A percentile compares a stretch with the other conserved stretches of the same genome.
These are phyloP conservation scores for Diarsia dahlii DNA, from an alignment of 2,888 invertebrate species.

Conservation along the genomic window DNA sequence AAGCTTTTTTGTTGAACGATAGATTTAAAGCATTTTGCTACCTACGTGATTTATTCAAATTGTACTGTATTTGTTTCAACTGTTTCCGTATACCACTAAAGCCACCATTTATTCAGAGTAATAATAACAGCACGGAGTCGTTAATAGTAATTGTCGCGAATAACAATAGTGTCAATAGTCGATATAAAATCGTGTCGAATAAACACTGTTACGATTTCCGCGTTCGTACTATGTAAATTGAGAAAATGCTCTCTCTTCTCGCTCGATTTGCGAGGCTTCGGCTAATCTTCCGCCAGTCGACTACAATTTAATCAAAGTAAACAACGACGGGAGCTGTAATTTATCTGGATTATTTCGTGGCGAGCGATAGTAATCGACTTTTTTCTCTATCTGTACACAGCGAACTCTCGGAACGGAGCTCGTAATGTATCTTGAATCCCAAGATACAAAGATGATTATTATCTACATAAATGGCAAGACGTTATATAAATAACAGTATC, in stretches of 20 bases:
- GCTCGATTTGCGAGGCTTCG: slow-evolving; percentile 89
- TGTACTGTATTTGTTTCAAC: slow-evolving; percentile 13
- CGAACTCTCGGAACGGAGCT: slow-evolving; percentile 71
- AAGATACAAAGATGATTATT: slow-evolving; percentile 82
- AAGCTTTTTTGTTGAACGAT: slow-evolving; percentile 52
- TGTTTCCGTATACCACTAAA: slow-evolving; percentile 14
- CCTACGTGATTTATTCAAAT: slow-evolving; percentile 12
- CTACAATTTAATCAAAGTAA: slow-evolving; percentile 91
- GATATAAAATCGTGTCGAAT: slow-evolving; percentile 75
- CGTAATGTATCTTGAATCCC: slow-evolving; percentile 81
- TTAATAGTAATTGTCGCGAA: slow-evolving; percentile 51
- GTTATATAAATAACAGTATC: slow-evolving; percentile 74
- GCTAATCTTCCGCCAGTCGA: slow-evolving; percentile 90
- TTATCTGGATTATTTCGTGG: slow-evolving; percentile 90
- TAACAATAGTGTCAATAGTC: slow-evolving; percentile 58
- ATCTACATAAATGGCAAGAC: slow-evolving; percentile 80
- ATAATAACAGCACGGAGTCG: slow-evolving; percentile 21
- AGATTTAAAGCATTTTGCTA: slow-evolving; percentile 25
- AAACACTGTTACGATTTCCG: slow-evolving; percentile 83
- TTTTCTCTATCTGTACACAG: slow-evolving; percentile 83
- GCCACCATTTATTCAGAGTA: slow-evolving; percentile 17
- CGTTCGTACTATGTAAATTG: slow-evolving; percentile 88
- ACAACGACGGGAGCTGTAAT: slow-evolving; percentile 88
- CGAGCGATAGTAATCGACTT: slow-evolving; percentile 88
- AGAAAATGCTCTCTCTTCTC: slow-evolving; percentile 86